Conservation (phyloP, 2,113 vertebrate species). For the Gymnarchus niloticus region DNA sequence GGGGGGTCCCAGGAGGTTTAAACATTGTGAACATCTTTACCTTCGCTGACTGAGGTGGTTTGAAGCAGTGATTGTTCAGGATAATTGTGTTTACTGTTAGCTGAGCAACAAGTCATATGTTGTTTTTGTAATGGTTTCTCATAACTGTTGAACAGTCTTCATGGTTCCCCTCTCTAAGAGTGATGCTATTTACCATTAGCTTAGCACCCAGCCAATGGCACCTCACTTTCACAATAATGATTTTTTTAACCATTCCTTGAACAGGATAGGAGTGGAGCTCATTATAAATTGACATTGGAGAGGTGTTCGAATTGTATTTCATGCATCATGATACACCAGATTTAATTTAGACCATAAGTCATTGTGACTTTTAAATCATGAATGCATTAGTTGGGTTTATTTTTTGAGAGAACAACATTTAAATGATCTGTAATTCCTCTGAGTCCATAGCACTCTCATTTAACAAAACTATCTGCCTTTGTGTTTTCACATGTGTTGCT, state of each 20-base stretch:
- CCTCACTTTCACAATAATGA: neutral
- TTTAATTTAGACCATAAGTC: neutral
- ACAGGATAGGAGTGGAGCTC: neutral
- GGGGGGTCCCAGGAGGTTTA: too few relatives aligned
- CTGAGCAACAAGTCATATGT: too few relatives aligned
- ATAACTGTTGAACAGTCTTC: too few relatives aligned
- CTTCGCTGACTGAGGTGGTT: too few relatives aligned
- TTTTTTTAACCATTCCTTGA: neutral
- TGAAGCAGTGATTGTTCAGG: too few relatives aligned
- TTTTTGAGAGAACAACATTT: neutral
- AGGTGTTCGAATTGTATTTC: neutral
- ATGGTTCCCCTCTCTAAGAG: too few relatives aligned
- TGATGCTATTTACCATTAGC: neutral
- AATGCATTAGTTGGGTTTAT: neutral
- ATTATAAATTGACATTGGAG: neutral
- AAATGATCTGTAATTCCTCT: neutral
- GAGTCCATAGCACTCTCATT: neutral
- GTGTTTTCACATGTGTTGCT: neutral
- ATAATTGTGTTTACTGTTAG: too few relatives aligned
- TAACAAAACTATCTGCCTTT: conserved; percentile 4
- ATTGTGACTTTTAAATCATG: neutral
- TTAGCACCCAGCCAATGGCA: neutral
- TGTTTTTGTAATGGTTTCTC: too few relatives aligned
- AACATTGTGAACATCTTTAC: too few relatives aligned
- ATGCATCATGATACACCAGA: neutral